Percentiles rank a stretch among this genome's conserved stretches.
Evolutionary conservation across 2,113 vertebrate species (phyloP).

Genomic region (Campylomormyrus tamandua): DNA sequence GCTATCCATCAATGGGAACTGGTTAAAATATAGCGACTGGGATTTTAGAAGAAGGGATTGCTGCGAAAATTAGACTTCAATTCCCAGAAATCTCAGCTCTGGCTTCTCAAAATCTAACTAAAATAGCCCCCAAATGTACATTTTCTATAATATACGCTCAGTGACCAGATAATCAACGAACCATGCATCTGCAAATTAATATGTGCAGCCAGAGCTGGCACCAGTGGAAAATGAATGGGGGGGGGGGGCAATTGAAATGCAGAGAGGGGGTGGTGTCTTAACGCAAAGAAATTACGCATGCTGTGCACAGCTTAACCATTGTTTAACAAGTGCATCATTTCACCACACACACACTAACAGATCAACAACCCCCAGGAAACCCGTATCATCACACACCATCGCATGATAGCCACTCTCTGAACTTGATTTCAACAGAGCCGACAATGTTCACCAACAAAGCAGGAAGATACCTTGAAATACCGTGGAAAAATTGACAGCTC

Average conservation of each 20-base stretch:
- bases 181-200: neutral
- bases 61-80: neutral
- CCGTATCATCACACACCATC: neutral
- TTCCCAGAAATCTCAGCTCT: neutral
- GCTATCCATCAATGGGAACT: neutral
- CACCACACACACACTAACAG: neutral
- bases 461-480: neutral
- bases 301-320: neutral
- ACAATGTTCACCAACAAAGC: neutral
- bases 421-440: neutral
- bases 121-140: neutral
- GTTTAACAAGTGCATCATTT: neutral
- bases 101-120: neutral
- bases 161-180: neutral
- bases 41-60: neutral
- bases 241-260: neutral
- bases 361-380: neutral
- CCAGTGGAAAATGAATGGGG: neutral
- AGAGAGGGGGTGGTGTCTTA: neutral
- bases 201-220: neutral
- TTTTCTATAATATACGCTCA: neutral
- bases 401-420: neutral
- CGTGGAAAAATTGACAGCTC: neutral
- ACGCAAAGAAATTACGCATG: neutral
- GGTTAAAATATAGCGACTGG: neutral